Base-by-base conservation (phyloP, 2,888 invertebrate genomes). In the Hemistola chrysoprasaria region DNA sequence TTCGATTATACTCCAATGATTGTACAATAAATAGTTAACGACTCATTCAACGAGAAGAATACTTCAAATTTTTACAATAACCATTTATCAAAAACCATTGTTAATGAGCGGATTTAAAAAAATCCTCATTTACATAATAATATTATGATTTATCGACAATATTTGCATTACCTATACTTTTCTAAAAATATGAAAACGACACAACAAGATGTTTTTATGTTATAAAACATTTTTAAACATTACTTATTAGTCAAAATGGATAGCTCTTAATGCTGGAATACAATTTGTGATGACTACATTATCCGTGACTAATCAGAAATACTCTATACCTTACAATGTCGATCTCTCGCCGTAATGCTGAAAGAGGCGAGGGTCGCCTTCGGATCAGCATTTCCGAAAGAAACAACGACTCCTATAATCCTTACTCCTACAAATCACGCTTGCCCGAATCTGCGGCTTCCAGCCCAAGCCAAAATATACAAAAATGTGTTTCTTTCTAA, bases 101-200 rank as follows among this genome's bases (percentile, higher is more conserved):
- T 65, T 64, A 65, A 63, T 54, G 65, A 65, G 59, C 65, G 69
- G 61, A 74, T 72, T 75, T 70, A 68, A 71, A 70, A 76, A n/a
- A 52, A 55, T 41, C 52, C 46, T 38, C 46, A 65, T 64, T 66
- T 66, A 62, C 66, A 63, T 65, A 71, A 22, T 41, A n/a, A n/a
- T n/a, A n/a, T n/a, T n/a, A 43, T 73, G 69, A 67, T 68, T 70
- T 70, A 73, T 71, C 65, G 73, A 78, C 74, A 78, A 72, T 71
- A 75, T 70, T 75, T 68, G 71, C 74, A 78, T 79, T 81, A 68
- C 48, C 65, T 77, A 76, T 71, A 76, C 59, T 74, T 71, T 65
- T 75, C 81, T 85, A 83, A 82, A 84, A 82, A 81, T 84, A 83
- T 84, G 78, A 79, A 79, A 84, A 85, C 81, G 85, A 82, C 78